These are phyloP conservation scores for Pogonomyrmex barbatus DNA, from an alignment of 1,140 invertebrate species.

Conservation along the genomic window DNA sequence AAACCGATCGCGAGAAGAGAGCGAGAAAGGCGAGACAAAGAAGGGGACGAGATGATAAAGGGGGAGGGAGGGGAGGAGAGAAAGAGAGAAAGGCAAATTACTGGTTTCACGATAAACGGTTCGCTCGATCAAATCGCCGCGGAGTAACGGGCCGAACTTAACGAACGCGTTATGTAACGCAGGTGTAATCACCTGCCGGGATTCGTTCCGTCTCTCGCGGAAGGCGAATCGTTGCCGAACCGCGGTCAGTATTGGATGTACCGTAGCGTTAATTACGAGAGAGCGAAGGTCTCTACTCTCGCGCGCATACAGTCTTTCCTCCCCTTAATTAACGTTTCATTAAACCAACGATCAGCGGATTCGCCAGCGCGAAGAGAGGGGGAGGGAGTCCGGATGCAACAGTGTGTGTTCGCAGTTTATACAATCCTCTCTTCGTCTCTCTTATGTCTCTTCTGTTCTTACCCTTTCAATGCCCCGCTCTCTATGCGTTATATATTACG, in stretches of 20 bases:
- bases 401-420: slow-evolving; percentile 12
- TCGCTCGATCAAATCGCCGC: slow-evolving; percentile 72
- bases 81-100: slow-evolving; percentile 60
- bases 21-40: slow-evolving; percentile 12
- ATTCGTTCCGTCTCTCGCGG: slow-evolving; percentile 63
- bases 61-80: background rate
- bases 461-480: background rate
- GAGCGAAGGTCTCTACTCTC: slow-evolving; percentile 67
- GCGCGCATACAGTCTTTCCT: slow-evolving; percentile 27
- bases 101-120: slow-evolving; percentile 74
- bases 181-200: slow-evolving; percentile 75
- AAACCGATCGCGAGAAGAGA: slow-evolving; percentile 44
- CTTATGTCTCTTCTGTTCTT: background rate
- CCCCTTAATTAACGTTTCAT: slow-evolving; percentile 75
- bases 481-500: background rate
- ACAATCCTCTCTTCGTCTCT: slow-evolving; percentile 13
- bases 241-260: slow-evolving; percentile 47
- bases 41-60: slow-evolving; percentile 46
- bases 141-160: slow-evolving; percentile 69
- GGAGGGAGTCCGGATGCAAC: background rate
- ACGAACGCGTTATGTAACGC: slow-evolving; percentile 75
- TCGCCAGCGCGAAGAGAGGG: background rate
- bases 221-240: slow-evolving; percentile 65
- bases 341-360: slow-evolving; percentile 58
- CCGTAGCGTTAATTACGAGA: slow-evolving; percentile 69